Base-by-base conservation (phyloP, 1,140 invertebrate genomes). In the Drosophila carrolli region DNA sequence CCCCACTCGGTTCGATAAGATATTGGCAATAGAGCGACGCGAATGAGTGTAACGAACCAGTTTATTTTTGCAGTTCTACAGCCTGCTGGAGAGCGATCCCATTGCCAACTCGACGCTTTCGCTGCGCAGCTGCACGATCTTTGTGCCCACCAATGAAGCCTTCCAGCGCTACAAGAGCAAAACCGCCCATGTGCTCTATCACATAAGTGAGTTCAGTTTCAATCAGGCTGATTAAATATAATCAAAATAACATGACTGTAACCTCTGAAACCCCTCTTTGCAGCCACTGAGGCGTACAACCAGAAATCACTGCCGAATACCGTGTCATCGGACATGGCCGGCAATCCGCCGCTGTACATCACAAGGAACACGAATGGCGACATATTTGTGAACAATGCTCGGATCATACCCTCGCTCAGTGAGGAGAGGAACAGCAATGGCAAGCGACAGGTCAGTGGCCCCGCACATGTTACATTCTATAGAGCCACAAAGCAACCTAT, bases 381-480 rank as follows among this genome's bases (percentile, higher is more conserved):
- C 61, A 95, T 97, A 70, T 97, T 95, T 92, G 94, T 97, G 59
- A 97, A 97, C 91, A 97, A 97, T 91, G 96, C 96, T 0, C 95
- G 95, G 92, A 94, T 97, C 38, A 92, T 96, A 53, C 92, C 94
- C 32, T 94, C 94, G n/a, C 93, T 95, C n/a, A 96, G 95, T 23
- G 95, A 95, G 68, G 93, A 94, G 54, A 93, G 95, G 13, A 92
- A 91, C 14, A 95, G 84, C 37, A 92, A 93, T 48, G 93, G 93
- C 43, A 95, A 95, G 81, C 94, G 94, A 82, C 96, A 97, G 94
- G 96, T 97, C 89, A 91, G 92, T 84, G 47, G 37, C 47, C 40
- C 38, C 44, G 29, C 48, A 37, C 13, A 50, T 35, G 7, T 41
- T 46, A 13, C 19, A 19, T 48, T 16, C 53, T 37, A 58, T 63